These are phyloP conservation scores for Iguana delicatissima DNA, from an alignment of 2,797 vertebrate species.

Conservation along the genomic window DNA sequence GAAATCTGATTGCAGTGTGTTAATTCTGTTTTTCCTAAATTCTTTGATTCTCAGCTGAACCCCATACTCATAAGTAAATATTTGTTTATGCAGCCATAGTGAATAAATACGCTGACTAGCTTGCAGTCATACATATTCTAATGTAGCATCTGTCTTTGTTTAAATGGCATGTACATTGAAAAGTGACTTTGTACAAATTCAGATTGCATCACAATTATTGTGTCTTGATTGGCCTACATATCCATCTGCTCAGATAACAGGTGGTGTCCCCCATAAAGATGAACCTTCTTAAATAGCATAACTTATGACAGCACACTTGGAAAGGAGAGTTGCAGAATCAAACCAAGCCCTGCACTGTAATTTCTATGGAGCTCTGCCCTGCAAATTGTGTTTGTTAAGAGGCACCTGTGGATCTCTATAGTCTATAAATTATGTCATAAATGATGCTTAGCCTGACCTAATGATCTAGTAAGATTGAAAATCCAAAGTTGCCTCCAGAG, in stretches of 20 bases:
- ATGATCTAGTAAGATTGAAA: not conserved
- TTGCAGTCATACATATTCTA: slow-evolving; percentile 52
- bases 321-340: not conserved
- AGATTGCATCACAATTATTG: slow-evolving; percentile 24
- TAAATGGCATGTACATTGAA: slow-evolving; percentile 58
- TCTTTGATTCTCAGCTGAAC: slow-evolving; percentile 71
- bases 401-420: not conserved
- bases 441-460: not conserved
- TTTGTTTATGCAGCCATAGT: slow-evolving; percentile 74
- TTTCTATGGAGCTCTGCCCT: not conserved
- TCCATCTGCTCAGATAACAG: slow-evolving; percentile 25
- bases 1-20: slow-evolving; percentile 66
- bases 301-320: not conserved
- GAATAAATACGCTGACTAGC: slow-evolving; percentile 59
- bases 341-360: no score
- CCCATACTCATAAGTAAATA: slow-evolving; percentile 62
- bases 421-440: slow-evolving; percentile 1
- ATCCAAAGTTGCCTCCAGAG: not conserved
- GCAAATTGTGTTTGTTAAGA: not conserved
- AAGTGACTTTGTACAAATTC: slow-evolving; percentile 41
- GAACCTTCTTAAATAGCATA: slow-evolving; percentile 10
- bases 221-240: slow-evolving; percentile 22
- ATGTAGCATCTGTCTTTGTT: slow-evolving; percentile 54
- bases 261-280: slow-evolving; percentile 9
- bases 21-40: slow-evolving; percentile 74